These are phyloP conservation scores for Palythoa heliodiscus DNA, from an alignment of 92 coral and sea anemone genomes.

Conservation along the genomic window DNA sequence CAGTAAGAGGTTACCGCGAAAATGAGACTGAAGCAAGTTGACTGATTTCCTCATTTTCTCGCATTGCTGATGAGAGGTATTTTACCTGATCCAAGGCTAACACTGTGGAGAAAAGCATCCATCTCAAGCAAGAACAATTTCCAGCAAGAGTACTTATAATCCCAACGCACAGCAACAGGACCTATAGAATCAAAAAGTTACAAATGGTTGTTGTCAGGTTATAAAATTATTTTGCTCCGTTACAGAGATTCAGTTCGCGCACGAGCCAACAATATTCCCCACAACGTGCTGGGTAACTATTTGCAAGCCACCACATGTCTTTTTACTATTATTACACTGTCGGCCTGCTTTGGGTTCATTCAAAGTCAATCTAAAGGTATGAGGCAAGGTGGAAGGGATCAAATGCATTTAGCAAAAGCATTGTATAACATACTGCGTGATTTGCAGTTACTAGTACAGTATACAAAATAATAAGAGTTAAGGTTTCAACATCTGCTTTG, in stretches of 20 bases:
- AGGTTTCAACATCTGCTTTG: not conserved
- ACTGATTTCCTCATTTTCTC: not conserved
- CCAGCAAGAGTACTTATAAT: constrained; percentile 87
- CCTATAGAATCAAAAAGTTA: constrained; percentile 48
- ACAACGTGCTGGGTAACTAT: not conserved
- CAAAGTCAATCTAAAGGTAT: too few relatives aligned
- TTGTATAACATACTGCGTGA: too few relatives aligned
- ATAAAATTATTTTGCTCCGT: not conserved
- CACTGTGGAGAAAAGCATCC: constrained; percentile 80
- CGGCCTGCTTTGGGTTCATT: too few relatives aligned
- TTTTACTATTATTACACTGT: too few relatives aligned
- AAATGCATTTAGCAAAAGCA: too few relatives aligned
- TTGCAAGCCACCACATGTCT: too few relatives aligned
- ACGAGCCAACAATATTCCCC: not conserved
- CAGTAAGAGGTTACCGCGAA: not conserved
- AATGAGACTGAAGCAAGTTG: not conserved
- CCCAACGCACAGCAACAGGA: constrained; percentile 85
- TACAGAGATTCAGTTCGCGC: not conserved
- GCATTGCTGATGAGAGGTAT: too few relatives aligned
- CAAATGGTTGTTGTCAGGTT: not conserved
- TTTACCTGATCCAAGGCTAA: constrained; percentile 82
- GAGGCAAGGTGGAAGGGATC: too few relatives aligned
- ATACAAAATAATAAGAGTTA: too few relatives aligned
- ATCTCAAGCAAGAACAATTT: constrained; percentile 88
- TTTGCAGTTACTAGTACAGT: too few relatives aligned